Evolutionary conservation across 2,888 invertebrate genomes (phyloP).

Genomic region (Phengaris arion): DNA sequence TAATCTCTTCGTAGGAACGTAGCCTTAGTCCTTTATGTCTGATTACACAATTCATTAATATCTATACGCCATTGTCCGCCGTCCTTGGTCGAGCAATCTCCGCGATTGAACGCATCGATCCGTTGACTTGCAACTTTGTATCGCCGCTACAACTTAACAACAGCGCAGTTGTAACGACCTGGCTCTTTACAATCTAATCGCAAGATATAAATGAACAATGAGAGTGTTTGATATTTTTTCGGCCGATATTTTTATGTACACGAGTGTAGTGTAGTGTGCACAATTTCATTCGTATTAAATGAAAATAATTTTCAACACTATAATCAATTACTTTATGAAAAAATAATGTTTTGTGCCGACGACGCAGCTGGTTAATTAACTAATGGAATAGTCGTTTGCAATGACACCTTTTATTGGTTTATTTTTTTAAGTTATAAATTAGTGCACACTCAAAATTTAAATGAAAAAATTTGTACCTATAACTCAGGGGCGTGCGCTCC

Average conservation of each 20-base stretch:
- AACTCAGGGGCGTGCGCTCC: too few species aligned
- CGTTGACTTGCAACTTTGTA: conserved; percentile 1
- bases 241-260: too few species aligned
- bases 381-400: neutral
- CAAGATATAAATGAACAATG: too few species aligned
- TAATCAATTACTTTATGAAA: neutral
- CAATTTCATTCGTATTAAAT: too few species aligned
- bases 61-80: neutral
- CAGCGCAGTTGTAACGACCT: too few species aligned
- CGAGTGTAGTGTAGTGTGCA: too few species aligned
- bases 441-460: too few species aligned
- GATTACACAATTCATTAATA: neutral
- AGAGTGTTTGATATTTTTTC: too few species aligned
- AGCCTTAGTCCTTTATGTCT: neutral
- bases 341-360: neutral
- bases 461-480: too few species aligned
- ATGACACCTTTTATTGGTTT: neutral
- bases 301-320: neutral
- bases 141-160: neutral
- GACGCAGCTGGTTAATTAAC: neutral
- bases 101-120: neutral
- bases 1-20: neutral
- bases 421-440: neutral
- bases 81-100: neutral
- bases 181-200: too few species aligned